These are phyloP conservation scores for Melinaea marsaeus DNA, from an alignment of 2,888 invertebrate genomes.

Conservation along the genomic window DNA sequence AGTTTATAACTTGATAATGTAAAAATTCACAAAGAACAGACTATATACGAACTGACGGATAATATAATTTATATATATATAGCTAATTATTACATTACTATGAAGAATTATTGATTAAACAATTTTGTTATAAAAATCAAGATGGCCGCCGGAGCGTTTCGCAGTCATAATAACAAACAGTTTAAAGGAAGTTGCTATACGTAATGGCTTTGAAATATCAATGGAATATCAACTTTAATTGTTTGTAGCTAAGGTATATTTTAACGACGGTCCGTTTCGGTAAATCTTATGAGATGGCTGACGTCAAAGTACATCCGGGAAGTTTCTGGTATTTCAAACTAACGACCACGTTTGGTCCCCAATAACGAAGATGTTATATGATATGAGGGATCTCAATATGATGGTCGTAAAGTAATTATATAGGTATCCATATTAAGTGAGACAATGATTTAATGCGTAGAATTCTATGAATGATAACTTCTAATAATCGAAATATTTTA, in stretches of 20 bases:
- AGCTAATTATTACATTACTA: no score
- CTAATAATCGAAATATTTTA: no score
- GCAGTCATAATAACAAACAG: constrained; percentile 28
- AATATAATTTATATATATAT: no score
- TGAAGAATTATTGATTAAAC: background rate
- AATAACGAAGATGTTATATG: constrained; percentile 15
- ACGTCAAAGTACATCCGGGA: constrained; percentile 71
- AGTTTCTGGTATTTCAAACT: constrained; percentile 66
- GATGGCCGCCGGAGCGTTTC: constrained; percentile 25
- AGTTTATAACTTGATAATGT: no score
- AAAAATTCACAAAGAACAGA: no score
- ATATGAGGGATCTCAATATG: constrained; percentile 18
- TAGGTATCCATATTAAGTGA: constrained; percentile 28
- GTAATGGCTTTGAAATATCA: constrained; percentile 1
- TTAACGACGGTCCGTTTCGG: constrained; percentile 39
- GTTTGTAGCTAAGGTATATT: constrained; percentile 45
- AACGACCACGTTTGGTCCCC: constrained; percentile 27
- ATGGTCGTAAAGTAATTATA: constrained; percentile 27
- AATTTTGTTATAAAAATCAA: constrained; percentile 9
- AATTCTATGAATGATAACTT: no score
- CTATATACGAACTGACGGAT: no score
- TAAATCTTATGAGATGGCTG: constrained; percentile 63
- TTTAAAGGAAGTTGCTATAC: constrained; percentile 23
- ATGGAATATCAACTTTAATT: constrained; percentile 41
- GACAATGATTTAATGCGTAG: constrained; percentile 17